A percentile compares a stretch with the other conserved stretches of the same genome.
These are phyloP conservation scores for Alfaro cultratus DNA, from an alignment of 2,797 vertebrate genomes.

Conservation along the genomic window DNA sequence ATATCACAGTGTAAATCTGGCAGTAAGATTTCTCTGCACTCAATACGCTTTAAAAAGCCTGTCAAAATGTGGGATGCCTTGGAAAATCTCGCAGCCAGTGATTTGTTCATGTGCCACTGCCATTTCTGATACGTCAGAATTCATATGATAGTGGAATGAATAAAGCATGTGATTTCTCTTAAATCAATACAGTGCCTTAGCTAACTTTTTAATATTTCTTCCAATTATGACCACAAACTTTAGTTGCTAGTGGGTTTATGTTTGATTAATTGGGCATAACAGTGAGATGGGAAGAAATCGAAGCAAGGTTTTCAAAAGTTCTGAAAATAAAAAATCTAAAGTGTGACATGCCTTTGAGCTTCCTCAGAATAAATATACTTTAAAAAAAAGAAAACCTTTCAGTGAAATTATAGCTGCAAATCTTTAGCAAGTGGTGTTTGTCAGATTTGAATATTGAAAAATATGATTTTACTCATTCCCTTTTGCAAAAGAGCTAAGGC, in stretches of 20 bases:
- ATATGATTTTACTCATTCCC: neutral
- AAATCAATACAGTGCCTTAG: neutral
- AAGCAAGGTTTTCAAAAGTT: neutral
- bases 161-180: neutral
- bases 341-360: neutral
- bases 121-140: neutral
- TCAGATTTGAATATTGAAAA: neutral
- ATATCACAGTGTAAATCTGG: conserved; percentile 7
- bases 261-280: neutral
- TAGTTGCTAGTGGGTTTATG: neutral
- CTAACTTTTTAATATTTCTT: neutral
- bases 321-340: neutral
- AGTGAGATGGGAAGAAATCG: neutral
- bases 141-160: neutral
- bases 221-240: neutral
- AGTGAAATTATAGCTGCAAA: neutral
- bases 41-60: neutral
- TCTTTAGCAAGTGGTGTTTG: neutral
- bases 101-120: neutral
- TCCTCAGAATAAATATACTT: neutral
- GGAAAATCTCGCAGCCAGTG: neutral
- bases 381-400: too few species aligned
- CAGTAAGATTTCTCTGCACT: neutral
- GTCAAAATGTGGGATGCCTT: neutral
- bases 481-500: neutral